Evolutionary conservation across 1,140 invertebrate species (phyloP).

Genomic region (Triops longicaudatus): DNA sequence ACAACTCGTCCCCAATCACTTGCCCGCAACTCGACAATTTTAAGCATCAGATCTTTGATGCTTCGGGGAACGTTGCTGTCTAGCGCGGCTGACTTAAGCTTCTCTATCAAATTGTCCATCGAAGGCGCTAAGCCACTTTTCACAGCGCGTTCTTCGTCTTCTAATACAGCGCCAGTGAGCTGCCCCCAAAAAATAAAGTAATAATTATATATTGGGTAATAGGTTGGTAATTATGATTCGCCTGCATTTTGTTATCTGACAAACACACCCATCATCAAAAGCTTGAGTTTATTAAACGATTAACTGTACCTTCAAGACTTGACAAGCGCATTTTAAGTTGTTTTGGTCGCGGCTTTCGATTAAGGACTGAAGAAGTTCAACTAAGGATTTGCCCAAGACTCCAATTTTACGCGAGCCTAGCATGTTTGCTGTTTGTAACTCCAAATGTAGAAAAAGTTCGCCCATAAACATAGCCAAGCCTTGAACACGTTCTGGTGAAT

Average conservation of each 20-base stretch:
- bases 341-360: constrained; percentile 26
- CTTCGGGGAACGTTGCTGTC: neutral
- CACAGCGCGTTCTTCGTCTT: constrained; percentile 26
- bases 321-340: constrained; percentile 44
- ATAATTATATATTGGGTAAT: neutral
- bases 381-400: constrained; percentile 28
- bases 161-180: constrained; percentile 28
- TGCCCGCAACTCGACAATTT: constrained; percentile 28
- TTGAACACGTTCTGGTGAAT: constrained; percentile 29
- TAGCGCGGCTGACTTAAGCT: neutral
- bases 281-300: too few relatives aligned
- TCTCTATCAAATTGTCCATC: constrained; percentile 23
- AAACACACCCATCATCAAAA: too few relatives aligned
- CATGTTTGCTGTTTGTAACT: constrained; percentile 4
- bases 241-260: too few relatives aligned
- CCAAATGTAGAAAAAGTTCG: constrained; percentile 33
- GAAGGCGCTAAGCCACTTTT: neutral
- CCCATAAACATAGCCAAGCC: constrained; percentile 34
- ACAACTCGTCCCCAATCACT: constrained; percentile 27
- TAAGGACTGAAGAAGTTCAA: constrained; percentile 29
- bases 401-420: constrained; percentile 27
- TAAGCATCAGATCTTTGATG: constrained; percentile 20
- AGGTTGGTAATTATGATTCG: too few relatives aligned
- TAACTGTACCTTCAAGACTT: constrained; percentile 46
- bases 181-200: constrained; percentile 25